Evolutionary conservation across 2,888 invertebrate genomes (phyloP).

Genomic region (Drosophila barbarae): DNA sequence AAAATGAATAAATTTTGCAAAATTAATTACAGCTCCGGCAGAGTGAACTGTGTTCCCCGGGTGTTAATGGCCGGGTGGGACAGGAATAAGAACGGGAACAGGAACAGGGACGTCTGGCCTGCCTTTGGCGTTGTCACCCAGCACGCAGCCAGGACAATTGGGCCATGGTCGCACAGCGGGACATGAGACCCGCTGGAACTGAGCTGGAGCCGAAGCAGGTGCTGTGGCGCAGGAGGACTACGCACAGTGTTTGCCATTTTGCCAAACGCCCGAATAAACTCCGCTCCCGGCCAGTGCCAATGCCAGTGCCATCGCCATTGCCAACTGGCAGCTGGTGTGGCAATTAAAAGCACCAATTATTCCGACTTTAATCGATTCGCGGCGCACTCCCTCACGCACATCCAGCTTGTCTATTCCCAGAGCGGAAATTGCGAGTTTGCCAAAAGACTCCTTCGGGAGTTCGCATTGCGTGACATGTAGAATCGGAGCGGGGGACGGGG

Average conservation of each 20-base stretch:
- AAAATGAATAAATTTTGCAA: slow-evolving; percentile 62
- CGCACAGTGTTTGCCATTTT: slow-evolving; percentile 25
- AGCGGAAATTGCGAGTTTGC: slow-evolving; percentile 46
- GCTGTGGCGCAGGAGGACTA: slow-evolving; percentile 3
- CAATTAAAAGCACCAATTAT: slow-evolving; percentile 64
- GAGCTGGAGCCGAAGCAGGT: slow-evolving; percentile 3
- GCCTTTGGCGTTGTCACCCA: slow-evolving; percentile 19
- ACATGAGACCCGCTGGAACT: slow-evolving; percentile 4
- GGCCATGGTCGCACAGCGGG: slow-evolving; percentile 29
- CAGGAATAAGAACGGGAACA: not conserved
- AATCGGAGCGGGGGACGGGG: not conserved
- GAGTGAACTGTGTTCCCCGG: slow-evolving; percentile 4
- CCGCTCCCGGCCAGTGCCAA: slow-evolving; percentile 15
- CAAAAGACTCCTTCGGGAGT: slow-evolving; percentile 32
- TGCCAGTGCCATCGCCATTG: slow-evolving; percentile 26
- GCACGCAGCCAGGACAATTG: slow-evolving; percentile 32
- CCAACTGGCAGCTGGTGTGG: slow-evolving; percentile 46
- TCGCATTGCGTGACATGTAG: slow-evolving; percentile 50
- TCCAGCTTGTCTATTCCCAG: slow-evolving; percentile 24
- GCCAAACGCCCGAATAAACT: slow-evolving; percentile 8
- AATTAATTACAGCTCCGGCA: slow-evolving; percentile 60
- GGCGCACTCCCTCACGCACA: slow-evolving; percentile 37
- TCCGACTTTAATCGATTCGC: slow-evolving; percentile 62
- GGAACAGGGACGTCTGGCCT: slow-evolving; percentile 5
- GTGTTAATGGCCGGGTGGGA: slow-evolving; percentile 27